phyloP scores from a whole-genome alignment of 1,140 invertebrate genomes.

The Drosophila neocordata region DNA sequence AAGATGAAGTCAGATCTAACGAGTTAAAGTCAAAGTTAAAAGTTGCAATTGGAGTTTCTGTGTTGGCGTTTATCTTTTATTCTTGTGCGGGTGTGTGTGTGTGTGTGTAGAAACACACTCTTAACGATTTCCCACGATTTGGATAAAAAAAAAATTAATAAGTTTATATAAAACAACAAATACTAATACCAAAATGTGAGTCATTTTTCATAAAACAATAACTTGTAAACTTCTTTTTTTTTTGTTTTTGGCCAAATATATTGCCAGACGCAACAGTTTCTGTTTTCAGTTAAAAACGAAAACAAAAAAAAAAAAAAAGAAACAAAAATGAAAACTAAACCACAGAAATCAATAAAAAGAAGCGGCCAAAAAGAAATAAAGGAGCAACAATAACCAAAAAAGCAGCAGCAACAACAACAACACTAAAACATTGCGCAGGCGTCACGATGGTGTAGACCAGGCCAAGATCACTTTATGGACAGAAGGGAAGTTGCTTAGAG shows the following conservation, averaged over 20 bases:
- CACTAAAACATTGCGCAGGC: constrained; percentile 73
- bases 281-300: constrained; percentile 12
- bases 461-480: neutral
- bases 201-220: constrained; percentile 76
- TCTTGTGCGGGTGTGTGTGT: constrained; percentile 59
- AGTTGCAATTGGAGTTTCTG: constrained; percentile 21
- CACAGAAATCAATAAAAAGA: constrained; percentile 79
- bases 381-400: constrained; percentile 44
- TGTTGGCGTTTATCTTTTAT: constrained; percentile 44
- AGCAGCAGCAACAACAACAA: constrained; percentile 9
- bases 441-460: constrained; percentile 33
- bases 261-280: constrained; percentile 41
- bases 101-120: constrained; percentile 61
- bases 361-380: constrained; percentile 51
- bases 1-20: constrained; percentile 9
- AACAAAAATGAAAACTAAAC: constrained; percentile 49
- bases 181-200: constrained; percentile 47
- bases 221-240: constrained; percentile 56
- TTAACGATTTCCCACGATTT: constrained; percentile 74
- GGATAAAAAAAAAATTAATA: constrained; percentile 22
- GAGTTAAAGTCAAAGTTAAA: neutral
- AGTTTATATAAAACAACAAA: neutral
- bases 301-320: too few relatives aligned
- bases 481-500: neutral
- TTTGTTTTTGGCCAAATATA: constrained; percentile 43